Conservation (phyloP, 1,140 invertebrate species). For the Drosophila jambulina region DNA sequence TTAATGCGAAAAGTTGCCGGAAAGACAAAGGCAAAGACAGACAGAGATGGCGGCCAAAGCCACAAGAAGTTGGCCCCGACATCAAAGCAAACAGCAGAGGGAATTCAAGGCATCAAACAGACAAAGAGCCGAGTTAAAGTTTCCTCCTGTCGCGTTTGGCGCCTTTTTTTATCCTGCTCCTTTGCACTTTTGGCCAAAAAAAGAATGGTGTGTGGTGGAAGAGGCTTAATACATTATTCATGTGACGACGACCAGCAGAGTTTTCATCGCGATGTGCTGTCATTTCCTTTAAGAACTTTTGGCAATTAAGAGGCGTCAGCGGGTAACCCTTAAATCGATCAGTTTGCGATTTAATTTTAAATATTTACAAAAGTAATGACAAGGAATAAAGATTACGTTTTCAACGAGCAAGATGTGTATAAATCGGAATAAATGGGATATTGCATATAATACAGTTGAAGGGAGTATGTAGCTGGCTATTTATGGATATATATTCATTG, state of each 20-base stretch:
- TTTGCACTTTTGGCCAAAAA: slow-evolving; percentile 27
- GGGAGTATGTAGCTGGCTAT: background rate
- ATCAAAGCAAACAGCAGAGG: slow-evolving; percentile 64
- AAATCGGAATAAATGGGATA: background rate
- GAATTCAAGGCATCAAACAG: slow-evolving; percentile 53
- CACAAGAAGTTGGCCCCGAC: slow-evolving; percentile 60
- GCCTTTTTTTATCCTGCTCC: slow-evolving; percentile 21
- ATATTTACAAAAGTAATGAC: slow-evolving; percentile 6
- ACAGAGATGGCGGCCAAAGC: slow-evolving; percentile 40
- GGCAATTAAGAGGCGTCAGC: slow-evolving; percentile 38
- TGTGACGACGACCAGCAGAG: slow-evolving; percentile 55
- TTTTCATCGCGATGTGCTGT: slow-evolving; percentile 14
- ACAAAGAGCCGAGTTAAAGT: slow-evolving; percentile 64
- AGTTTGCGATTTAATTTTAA: slow-evolving; percentile 4
- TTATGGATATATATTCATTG: background rate
- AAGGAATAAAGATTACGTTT: background rate
- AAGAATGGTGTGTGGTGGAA: slow-evolving; percentile 16
- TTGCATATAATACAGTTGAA: background rate
- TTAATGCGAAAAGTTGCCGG: slow-evolving; percentile 75
- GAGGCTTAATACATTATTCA: slow-evolving; percentile 51
- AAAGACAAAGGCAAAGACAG: slow-evolving; percentile 51
- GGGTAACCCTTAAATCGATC: slow-evolving; percentile 37
- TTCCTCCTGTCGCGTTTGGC: slow-evolving; percentile 28
- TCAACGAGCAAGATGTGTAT: background rate
- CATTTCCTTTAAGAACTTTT: slow-evolving; percentile 36